Base-by-base conservation (phyloP, 2,113 vertebrate species). In the Semnornis frantzii region DNA sequence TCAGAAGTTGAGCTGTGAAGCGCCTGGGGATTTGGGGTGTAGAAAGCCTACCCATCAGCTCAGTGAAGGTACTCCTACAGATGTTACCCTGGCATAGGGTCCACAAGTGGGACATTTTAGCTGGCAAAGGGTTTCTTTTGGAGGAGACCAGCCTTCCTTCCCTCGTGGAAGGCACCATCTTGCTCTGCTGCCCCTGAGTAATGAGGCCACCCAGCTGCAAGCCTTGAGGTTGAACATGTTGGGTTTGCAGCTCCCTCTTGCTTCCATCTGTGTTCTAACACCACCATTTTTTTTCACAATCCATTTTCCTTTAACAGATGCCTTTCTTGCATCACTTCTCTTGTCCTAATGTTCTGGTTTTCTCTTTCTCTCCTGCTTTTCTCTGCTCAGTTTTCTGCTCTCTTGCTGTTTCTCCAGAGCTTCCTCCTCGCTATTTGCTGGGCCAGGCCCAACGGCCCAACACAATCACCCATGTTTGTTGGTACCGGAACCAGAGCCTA, bases 401-500 rank as follows among this genome's bases (percentile, higher is more conserved):
- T 97, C 98, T 98, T 88, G 97, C 98, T 76, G 97, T 97, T 85
- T 99, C 98, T 90, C 98, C 98, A 79, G 98, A 99, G 95, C 98
- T 99, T 84, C 98, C 98, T 97, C 98, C 98, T 97, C 98, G 98
- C 81, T 99, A 98, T 97, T 98, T 98, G 92, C 98, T 99, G 78
- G 98, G 98, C 97, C 98, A 98, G 98, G 98, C 97, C 92, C 98
- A 98, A 95, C 98, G 98, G 96, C 98, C 98, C 92, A 99, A 99
- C 98, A 99, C 98, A 97, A 98, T 99, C 98, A 99, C 98, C 87
- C 99, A 99, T 68, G 98, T 99, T 97, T 99, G 98, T 97, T 99
- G 98, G 98, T 99, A 99, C 97, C 98, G 98, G 96, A 99, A 98
- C 97, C 99, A 99, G 98, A 99, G 98, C 97, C 98, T 99, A 25